Base-by-base conservation (phyloP, 2,113 vertebrate species). In the Nyctibius bracteatus region DNA sequence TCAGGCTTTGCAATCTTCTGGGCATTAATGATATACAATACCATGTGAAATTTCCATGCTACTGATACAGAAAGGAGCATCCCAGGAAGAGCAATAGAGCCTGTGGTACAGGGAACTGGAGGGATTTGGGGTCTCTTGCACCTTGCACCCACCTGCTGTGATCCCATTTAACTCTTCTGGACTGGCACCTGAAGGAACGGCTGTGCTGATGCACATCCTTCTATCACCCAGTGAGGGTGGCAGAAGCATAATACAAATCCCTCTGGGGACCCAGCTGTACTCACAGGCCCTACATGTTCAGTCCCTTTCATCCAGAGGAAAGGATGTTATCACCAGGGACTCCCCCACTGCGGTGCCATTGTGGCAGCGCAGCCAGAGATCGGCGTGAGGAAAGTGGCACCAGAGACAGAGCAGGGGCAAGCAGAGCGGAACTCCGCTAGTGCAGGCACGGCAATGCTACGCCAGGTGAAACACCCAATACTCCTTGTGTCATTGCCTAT, bases 391-490 rank as follows among this genome's bases (percentile, higher is more conserved):
- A 15, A 55, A 47, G 41, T 1, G 7, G 35, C 49, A 43, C 21
- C 43, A 44, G 51, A 75, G 52, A 15, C 30, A 15, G 6, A 22
- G 33, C 37, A 11, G 51, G 35, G 35, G 15, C 33, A 20, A 24
- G 65, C 49, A 33, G 49, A n/a, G 16, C 1, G 0, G 11, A 57
- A 13, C 27, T 10, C 8, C 7, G 0, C 19, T 23, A 5, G 47
- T 46, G 46, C 30, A 8, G 83, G 47, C 2, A 3, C 52, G 41
- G 46, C 54, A 14, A 2, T 4, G 28, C 39, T 6, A 7, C 3
- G 2, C 11, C 6, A 37, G 49, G 37, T 2, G 1, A 8, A 27
- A 33, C 10, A 17, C 19, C 14, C 13, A 6, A 2, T 3, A 2
- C 46, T 41, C 19, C 33, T 20, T 3, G 17, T 19, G 39, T 27